Evolutionary conservation across 2,888 invertebrate genomes (phyloP).

Genomic region (Coleophora flavipennella): DNA sequence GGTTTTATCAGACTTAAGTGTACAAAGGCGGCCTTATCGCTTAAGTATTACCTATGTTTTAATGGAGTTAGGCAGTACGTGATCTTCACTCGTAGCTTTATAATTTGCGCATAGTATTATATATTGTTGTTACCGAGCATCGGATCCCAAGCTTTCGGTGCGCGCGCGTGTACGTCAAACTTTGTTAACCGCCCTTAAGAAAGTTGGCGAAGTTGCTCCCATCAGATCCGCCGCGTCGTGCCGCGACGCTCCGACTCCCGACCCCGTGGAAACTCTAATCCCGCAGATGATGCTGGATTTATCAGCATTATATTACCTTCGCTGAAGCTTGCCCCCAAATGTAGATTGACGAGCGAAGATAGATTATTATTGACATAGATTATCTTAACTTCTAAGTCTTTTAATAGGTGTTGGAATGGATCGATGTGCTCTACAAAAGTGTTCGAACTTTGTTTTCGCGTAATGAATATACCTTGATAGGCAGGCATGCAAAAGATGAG

Average conservation of each 20-base stretch:
- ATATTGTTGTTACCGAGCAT: conserved; percentile 59
- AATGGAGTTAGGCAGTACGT: too few species aligned
- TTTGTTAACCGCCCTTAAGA: conserved; percentile 68
- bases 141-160: conserved; percentile 62
- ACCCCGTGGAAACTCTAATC: conserved; percentile 66
- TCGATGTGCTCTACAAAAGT: too few species aligned
- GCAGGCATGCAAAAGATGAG: conserved; percentile 17
- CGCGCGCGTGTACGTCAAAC: conserved; percentile 65
- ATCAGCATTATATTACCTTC: conserved; percentile 57
- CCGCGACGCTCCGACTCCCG: conserved; percentile 37
- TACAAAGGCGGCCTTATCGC: too few species aligned
- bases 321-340: conserved; percentile 53
- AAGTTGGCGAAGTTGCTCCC: conserved; percentile 64
- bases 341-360: conserved; percentile 23
- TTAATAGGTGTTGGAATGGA: too few species aligned
- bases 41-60: too few species aligned
- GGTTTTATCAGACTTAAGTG: too few species aligned
- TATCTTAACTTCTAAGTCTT: too few species aligned
- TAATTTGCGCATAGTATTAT: conserved; percentile 24
- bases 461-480: conserved; percentile 9
- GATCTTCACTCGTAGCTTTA: too few species aligned
- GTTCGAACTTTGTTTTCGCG: not conserved
- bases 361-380: too few species aligned
- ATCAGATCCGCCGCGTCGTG: conserved; percentile 55
- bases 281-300: conserved; percentile 66